Base-by-base conservation (phyloP, 2,888 invertebrate species). In the Erannis defoliaria region DNA sequence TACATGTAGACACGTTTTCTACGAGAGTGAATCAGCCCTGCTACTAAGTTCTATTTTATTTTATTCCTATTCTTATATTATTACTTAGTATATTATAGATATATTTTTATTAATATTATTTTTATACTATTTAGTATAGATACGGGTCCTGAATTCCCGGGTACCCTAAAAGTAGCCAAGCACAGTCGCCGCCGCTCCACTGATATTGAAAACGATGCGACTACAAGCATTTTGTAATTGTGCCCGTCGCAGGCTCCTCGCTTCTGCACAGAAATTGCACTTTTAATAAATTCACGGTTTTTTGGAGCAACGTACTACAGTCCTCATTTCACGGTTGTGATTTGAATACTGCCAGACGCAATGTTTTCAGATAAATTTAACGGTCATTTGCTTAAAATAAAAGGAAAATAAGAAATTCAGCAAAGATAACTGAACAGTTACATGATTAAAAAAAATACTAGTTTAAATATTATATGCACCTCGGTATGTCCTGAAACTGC, bases 171-270 rank as follows among this genome's bases (percentile, higher is more conserved):
- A 75, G 62, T 66, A 70, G 59, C 67, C 67, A 70, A 70, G 62
- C 62, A 46, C 61, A 66, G 64, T 54, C 62, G 45, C 33, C 64
- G 59, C 55, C 68, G 72, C 76, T 74, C 70, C 70, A 69, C 68
- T 73, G 75, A 75, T 78, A 79, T 80, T 80, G 75, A 78, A 79
- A 77, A 74, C 76, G 73, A 76, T 67, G 67, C 68, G 68, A 62
- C 75, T 70, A 75, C 76, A 76, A 76, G 72, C 73, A 75, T 73
- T 76, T 74, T 71, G 76, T 74, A 74, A 75, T 77, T 77, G 77
- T 77, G 72, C 70, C 62, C 67, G 67, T 70, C 67, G 66, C 72
- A 72, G 48, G 56, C 60, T 59, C 64, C 66, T 54, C 55, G 50
- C 42, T 43, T 53, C 55, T 62, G 64, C 68, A 62, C 54, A 55